A percentile compares a stretch with the other conserved stretches of the same genome.
These are phyloP conservation scores for Gavialis gangeticus DNA, from an alignment of 2,113 vertebrate genomes.

Conservation along the genomic window DNA sequence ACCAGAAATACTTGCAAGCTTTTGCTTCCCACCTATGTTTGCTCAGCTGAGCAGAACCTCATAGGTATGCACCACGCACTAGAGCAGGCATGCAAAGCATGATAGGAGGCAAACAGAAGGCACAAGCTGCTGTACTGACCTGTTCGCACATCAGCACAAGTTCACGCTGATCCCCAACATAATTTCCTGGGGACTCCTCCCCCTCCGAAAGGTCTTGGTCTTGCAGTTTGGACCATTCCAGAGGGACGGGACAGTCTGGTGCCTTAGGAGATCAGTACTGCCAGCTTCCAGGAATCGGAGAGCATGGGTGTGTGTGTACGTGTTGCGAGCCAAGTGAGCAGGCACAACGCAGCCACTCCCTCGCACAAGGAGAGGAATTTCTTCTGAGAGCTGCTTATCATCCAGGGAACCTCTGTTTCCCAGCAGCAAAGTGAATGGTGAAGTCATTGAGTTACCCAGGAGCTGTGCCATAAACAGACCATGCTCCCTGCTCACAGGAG, in stretches of 20 bases:
- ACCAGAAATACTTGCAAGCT: neutral
- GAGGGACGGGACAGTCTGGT: neutral
- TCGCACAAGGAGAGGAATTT: constrained; percentile 17
- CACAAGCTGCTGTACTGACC: constrained; percentile 37
- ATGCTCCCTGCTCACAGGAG: neutral
- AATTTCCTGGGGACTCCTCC: neutral
- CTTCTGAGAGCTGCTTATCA: constrained; percentile 56
- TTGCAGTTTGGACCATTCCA: neutral
- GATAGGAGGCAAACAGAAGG: neutral
- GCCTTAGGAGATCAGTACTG: neutral
- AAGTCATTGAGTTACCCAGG: constrained; percentile 55
- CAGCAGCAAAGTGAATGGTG: constrained; percentile 7
- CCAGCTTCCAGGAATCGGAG: neutral
- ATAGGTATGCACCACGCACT: rapidly evolving
- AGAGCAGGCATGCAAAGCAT: neutral
- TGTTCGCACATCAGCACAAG: neutral
- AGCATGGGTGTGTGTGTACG: neutral
- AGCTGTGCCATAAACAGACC: constrained; percentile 7
- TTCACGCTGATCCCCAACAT: neutral
- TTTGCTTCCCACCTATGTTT: neutral
- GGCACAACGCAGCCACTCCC: constrained; percentile 44
- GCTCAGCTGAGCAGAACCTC: neutral
- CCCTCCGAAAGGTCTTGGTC: neutral
- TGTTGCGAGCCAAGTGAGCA: neutral
- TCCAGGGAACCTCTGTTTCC: constrained; percentile 61